Base-by-base conservation (phyloP, 2,888 invertebrate species). In the Orthosia incerta region DNA sequence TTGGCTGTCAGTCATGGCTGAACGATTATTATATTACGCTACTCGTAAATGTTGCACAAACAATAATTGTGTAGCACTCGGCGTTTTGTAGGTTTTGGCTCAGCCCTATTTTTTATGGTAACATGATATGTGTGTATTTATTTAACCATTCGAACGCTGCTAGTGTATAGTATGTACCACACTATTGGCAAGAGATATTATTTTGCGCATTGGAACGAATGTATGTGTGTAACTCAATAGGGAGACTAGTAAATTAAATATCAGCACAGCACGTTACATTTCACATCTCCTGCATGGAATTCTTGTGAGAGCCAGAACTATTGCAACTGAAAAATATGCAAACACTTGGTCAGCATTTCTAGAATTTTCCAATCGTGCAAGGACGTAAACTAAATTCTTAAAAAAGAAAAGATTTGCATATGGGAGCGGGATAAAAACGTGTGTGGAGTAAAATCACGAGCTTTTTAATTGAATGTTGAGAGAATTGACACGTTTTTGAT, bases 331-430 rank as follows among this genome's bases (percentile, higher is more conserved):
- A 31, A 31, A 31, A 31, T 31, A 7, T 31, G 31, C 31, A 31
- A 31, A 31, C 31, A 31, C 5, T 31, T 31, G 31, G 31, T 31
- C 31, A 31, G 31, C 7, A 20, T 62, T 80, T 50, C 23, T 15
- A 31, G 12, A 23, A 39, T 64, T 39, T 56, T 61, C 4, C 50
- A 65, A 79, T n/a, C 16, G 45, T 48, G 13, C 50, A 55, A 64
- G 12, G 9, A 31, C 26, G n/a, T 4, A 16, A 45, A 12, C 0
- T n/a, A 3, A 51, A 31, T 55, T 31, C 31, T 7, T 31, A 31
- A 31, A 31, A 48, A 63, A n/a, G n/a, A n/a, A n/a, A n/a, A n/a
- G n/a, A n/a, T n/a, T n/a, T n/a, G n/a, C n/a, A n/a, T n/a, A n/a
- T n/a, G n/a, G n/a, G n/a, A n/a, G n/a, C n/a, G n/a, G n/a, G n/a